These are phyloP conservation scores for Erebia epiphron DNA, from an alignment of 2,888 invertebrate genomes.

Conservation along the genomic window DNA sequence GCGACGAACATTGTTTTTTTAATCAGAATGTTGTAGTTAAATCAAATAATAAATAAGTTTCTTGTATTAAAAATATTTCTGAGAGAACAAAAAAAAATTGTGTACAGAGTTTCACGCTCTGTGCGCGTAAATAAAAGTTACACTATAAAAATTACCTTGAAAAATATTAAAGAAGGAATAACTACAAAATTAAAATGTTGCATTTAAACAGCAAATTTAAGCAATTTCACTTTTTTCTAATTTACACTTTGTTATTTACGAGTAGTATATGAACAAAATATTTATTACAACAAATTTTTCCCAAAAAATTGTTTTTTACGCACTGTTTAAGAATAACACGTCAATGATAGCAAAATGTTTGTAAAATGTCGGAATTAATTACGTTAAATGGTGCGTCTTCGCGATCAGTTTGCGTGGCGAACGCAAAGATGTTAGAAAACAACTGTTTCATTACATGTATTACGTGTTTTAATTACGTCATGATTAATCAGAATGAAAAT, in stretches of 20 bases:
- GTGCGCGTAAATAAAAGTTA: background rate
- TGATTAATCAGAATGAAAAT: conserved; percentile 39
- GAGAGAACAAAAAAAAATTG: too few species aligned
- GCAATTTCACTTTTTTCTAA: background rate
- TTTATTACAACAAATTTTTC: too few species aligned
- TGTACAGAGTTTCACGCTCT: background rate
- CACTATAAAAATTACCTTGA: conserved; percentile 8
- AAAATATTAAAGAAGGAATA: background rate
- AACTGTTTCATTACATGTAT: conserved; percentile 33
- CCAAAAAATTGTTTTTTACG: background rate
- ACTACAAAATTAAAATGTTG: background rate
- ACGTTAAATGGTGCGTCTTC: conserved; percentile 14
- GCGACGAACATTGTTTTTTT: too few species aligned
- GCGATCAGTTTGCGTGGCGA: conserved; percentile 25
- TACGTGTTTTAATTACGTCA: conserved; percentile 36
- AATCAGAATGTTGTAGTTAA: too few species aligned
- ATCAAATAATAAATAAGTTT: too few species aligned
- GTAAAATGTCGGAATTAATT: background rate
- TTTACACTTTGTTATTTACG: background rate
- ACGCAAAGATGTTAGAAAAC: conserved; percentile 36
- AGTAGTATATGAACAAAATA: too few species aligned
- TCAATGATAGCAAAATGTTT: conserved; percentile 1
- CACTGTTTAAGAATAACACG: background rate
- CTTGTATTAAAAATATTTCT: background rate
- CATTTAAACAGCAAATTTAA: conserved; percentile 8